A percentile compares a stretch with the other conserved stretches of the same genome.
Conservation (phyloP, 2,888 invertebrate genomes). For the Ditylenchus weischeri region DNA sequence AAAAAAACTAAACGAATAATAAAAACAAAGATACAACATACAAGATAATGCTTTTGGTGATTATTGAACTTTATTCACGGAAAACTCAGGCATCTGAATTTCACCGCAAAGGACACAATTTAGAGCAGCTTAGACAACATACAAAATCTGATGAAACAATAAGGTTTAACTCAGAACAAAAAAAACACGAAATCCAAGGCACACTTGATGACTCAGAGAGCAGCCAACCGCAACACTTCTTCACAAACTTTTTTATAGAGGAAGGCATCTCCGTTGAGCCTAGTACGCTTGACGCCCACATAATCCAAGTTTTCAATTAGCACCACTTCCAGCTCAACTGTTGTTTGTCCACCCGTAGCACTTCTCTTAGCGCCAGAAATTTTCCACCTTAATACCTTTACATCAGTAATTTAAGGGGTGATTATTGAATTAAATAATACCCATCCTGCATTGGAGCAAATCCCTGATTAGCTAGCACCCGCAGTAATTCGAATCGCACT, state of each 20-base stretch:
- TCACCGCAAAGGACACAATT: too few relatives aligned
- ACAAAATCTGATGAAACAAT: too few relatives aligned
- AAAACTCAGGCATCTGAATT: too few relatives aligned
- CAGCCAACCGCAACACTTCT: conserved; percentile 29
- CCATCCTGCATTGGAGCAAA: conserved; percentile 44
- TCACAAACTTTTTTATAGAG: conserved; percentile 68
- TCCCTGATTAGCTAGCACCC: conserved; percentile 63
- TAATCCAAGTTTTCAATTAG: conserved; percentile 60
- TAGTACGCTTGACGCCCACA: conserved; percentile 70
- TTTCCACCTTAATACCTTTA: conserved; percentile 64
- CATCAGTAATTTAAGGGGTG: too few relatives aligned
- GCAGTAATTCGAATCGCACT: conserved; percentile 67
- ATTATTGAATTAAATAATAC: conserved; percentile 28
- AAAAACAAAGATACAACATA: too few relatives aligned
- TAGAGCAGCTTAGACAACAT: too few relatives aligned
- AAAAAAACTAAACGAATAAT: too few relatives aligned
- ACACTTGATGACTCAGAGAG: conserved; percentile 10
- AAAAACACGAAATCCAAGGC: too few relatives aligned
- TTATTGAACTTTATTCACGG: too few relatives aligned
- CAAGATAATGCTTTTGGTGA: too few relatives aligned
- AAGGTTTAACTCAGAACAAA: too few relatives aligned
- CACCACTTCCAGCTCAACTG: conserved; percentile 72
- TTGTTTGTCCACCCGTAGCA: conserved; percentile 63
- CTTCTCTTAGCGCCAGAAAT: conserved; percentile 69
- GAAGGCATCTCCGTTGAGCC: conserved; percentile 76